Base-by-base conservation (phyloP, 1,140 invertebrate species). In the Copidosoma floridanum region DNA sequence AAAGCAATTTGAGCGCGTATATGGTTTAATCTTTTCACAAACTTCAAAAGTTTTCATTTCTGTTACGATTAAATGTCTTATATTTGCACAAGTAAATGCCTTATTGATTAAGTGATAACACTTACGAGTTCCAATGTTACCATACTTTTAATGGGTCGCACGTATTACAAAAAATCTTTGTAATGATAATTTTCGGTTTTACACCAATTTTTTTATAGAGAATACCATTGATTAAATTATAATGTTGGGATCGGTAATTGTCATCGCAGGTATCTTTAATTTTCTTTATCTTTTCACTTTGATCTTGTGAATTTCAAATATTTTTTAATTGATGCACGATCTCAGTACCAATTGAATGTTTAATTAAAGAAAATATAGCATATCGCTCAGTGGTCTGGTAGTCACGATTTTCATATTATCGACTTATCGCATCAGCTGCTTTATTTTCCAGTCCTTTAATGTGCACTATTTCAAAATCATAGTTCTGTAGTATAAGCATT, bases 121-220 rank as follows among this genome's bases (percentile, higher is more conserved):
- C 26, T 65, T 61, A 11, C 27, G 48, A 0, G 59, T 1, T n/a
- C 64, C 64, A 0, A 52, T n/a, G n/a, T 65, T 58, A 7, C 64
- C 64, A 29, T 65, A 65, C 10, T 55, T 21, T 32, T 65, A 41
- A 40, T 62, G 24, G 65, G 70, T 12, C 67, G 56, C 57, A 32
- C 29, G 29, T 12, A 12, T 32, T 6, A 8, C 6, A 6, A 8
- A 32, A 12, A 8, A 8, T 32, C 29, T 12, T 6, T 8, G 29
- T 32, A 8, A 32, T 8, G 12, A 12, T 12, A 8, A 32, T 32
- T 12, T 12, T 32, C n/a, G 6, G 6, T 6, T 8, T 32, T 8
- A 0, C 29, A 6, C 12, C 29, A 8, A 8, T 32, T 32, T 12
- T 12, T 12, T 32, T 32, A 32, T 32, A 12, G 6, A 32, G 29